Percentiles rank a stretch among this genome's conserved stretches.
phyloP scores from a whole-genome alignment of 2,888 invertebrate species.

The Cremastinae sp. region DNA sequence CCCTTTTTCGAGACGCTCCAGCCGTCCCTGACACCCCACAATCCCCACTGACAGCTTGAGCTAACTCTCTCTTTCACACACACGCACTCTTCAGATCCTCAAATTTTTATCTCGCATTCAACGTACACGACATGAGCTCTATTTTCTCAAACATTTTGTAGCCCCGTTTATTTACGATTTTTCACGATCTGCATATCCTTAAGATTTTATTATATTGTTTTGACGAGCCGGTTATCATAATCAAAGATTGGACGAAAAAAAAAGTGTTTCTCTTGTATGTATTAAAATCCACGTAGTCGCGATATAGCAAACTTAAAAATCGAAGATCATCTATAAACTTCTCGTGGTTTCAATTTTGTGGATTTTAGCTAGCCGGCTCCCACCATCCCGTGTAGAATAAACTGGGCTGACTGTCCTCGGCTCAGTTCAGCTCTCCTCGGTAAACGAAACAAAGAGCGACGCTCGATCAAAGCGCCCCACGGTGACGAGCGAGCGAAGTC shows the following conservation, averaged over 20 bases:
- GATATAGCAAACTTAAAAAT: too few species aligned
- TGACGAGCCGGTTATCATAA: too few species aligned
- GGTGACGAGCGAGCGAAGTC: constrained; percentile 54
- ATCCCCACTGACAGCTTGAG: background rate
- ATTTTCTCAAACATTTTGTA: background rate
- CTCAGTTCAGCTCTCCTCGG: constrained; percentile 66
- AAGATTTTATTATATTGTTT: too few species aligned
- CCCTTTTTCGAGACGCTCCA: constrained; percentile 13
- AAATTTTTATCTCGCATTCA: background rate
- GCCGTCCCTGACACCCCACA: constrained; percentile 10
- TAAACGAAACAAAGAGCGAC: constrained; percentile 78
- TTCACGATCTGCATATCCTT: constrained; percentile 8
- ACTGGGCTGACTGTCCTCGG: constrained; percentile 66
- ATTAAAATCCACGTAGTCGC: too few species aligned
- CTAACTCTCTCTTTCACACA: background rate
- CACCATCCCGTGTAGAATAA: constrained; percentile 6
- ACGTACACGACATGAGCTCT: background rate
- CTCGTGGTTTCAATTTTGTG: constrained; percentile 12
- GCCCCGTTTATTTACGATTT: background rate
- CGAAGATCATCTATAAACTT: too few species aligned
- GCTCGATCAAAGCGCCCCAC: constrained; percentile 72
- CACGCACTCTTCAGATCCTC: constrained; percentile 8
- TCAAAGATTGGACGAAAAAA: too few species aligned
- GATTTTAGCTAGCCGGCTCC: constrained; percentile 68
- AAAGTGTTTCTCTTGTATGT: too few species aligned